These are phyloP conservation scores for Zaprionus inermis DNA, from an alignment of 1,140 invertebrate genomes.

Conservation along the genomic window DNA sequence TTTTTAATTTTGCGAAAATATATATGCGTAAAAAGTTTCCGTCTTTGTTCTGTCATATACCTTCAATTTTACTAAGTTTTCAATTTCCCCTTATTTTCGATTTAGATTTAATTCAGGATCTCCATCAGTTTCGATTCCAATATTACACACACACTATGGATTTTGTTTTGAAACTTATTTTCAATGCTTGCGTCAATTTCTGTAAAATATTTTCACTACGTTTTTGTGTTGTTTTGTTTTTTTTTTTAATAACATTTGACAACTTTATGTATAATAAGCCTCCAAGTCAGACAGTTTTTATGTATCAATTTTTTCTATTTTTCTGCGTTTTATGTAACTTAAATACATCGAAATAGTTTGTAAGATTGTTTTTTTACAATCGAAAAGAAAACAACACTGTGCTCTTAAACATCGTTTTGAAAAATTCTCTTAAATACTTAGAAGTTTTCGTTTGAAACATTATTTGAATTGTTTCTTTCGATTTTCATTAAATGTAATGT, in stretches of 20 bases:
- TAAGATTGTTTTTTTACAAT: slow-evolving; percentile 31
- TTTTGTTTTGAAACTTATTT: slow-evolving; percentile 15
- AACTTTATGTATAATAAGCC: slow-evolving; percentile 53
- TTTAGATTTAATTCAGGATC: neutral
- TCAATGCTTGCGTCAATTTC: slow-evolving; percentile 28
- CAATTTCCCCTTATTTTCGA: slow-evolving; percentile 5
- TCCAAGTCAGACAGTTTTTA: slow-evolving; percentile 46
- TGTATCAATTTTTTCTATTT: slow-evolving; percentile 28
- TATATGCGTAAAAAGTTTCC: slow-evolving; percentile 44
- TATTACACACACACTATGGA: slow-evolving; percentile 24
- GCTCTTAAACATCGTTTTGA: slow-evolving; percentile 40
- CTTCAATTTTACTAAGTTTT: slow-evolving; percentile 64
- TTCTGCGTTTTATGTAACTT: slow-evolving; percentile 26
- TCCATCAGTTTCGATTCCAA: slow-evolving; percentile 16
- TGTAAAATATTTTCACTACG: slow-evolving; percentile 40
- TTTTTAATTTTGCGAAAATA: slow-evolving; percentile 52
- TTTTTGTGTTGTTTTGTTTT: slow-evolving; percentile 25
- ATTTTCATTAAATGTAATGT: slow-evolving; percentile 32
- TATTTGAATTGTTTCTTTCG: slow-evolving; percentile 7
- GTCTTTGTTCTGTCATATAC: slow-evolving; percentile 48
- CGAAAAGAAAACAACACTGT: slow-evolving; percentile 33
- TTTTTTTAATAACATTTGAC: slow-evolving; percentile 54
- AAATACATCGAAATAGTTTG: slow-evolving; percentile 36
- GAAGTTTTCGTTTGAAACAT: slow-evolving; percentile 26
- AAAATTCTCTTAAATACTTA: slow-evolving; percentile 35